Conservation (phyloP, 2,888 invertebrate species). For the Osmoderma eremita region DNA sequence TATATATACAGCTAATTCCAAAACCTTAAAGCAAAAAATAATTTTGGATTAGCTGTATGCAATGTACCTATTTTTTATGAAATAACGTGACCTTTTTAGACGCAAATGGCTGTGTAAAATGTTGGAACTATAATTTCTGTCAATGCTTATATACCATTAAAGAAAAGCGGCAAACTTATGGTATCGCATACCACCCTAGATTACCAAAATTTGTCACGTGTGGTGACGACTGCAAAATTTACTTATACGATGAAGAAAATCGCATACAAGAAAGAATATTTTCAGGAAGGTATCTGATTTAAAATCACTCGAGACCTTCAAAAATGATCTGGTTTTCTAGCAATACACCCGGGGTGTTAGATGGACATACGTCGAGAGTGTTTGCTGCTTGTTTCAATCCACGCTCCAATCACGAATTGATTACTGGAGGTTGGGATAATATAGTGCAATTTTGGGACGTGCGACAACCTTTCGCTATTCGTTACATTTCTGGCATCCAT, state of each 20-base stretch:
- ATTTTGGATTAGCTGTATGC: conserved; percentile 16
- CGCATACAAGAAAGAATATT: conserved; percentile 72
- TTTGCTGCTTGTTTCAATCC: conserved; percentile 75
- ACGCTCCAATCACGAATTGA: conserved; percentile 71
- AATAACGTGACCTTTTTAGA: conserved; percentile 63
- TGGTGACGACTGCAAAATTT: conserved; percentile 72
- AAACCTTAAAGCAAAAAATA: background rate
- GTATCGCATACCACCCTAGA: conserved; percentile 71
- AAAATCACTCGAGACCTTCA: conserved; percentile 1
- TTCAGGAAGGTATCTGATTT: conserved; percentile 65
- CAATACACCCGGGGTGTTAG: conserved; percentile 54
- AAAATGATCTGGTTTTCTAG: conserved; percentile 27
- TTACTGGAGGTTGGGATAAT: conserved; percentile 77
- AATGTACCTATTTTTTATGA: background rate
- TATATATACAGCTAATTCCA: background rate
- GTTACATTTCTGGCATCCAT: conserved; percentile 70
- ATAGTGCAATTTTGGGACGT: conserved; percentile 76
- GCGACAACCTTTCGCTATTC: conserved; percentile 70
- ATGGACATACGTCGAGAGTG: conserved; percentile 73
- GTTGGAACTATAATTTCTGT: conserved; percentile 74
- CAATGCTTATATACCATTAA: conserved; percentile 73
- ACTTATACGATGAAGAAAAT: conserved; percentile 76
- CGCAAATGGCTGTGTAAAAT: conserved; percentile 74
- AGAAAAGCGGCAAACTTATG: conserved; percentile 73
- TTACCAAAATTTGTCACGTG: conserved; percentile 69